phyloP scores from a whole-genome alignment of 2,113 vertebrate genomes.

The Lates calcarifer region DNA sequence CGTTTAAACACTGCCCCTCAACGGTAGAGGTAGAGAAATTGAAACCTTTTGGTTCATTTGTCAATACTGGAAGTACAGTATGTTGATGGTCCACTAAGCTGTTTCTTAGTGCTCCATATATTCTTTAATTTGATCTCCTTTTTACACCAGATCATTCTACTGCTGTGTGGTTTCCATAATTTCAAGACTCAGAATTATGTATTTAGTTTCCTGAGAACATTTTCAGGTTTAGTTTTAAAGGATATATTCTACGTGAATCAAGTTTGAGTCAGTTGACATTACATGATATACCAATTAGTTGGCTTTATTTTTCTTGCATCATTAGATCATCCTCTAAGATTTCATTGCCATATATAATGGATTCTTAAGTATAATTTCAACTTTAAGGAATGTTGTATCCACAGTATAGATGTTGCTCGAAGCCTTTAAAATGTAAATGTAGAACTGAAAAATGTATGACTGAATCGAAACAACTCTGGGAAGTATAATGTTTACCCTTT shows the following conservation, averaged over 20 bases:
- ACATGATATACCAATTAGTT: neutral
- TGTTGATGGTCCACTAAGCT: slow-evolving; percentile 8
- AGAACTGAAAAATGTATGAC: neutral
- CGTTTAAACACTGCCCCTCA: neutral
- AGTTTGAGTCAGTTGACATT: neutral
- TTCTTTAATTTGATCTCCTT: neutral
- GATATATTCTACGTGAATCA: neutral
- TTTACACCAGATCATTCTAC: neutral
- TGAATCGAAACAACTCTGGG: slow-evolving; percentile 5
- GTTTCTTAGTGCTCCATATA: neutral
- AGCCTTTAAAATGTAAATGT: neutral
- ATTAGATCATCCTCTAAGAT: neutral
- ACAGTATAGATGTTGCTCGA: neutral
- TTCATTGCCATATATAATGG: neutral
- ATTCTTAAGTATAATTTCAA: neutral
- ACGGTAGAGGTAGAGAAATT: neutral
- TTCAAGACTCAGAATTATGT: neutral
- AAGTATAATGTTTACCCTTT: slow-evolving; percentile 28
- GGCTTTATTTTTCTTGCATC: neutral
- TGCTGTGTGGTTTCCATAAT: neutral
- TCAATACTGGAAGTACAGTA: neutral
- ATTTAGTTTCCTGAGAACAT: neutral
- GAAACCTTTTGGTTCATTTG: neutral
- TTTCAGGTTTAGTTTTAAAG: neutral
- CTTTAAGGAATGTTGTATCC: neutral